A percentile compares a stretch with the other conserved stretches of the same genome.
phyloP scores from a whole-genome alignment of 2,113 vertebrate species.

The Gopherus evgoodei region DNA sequence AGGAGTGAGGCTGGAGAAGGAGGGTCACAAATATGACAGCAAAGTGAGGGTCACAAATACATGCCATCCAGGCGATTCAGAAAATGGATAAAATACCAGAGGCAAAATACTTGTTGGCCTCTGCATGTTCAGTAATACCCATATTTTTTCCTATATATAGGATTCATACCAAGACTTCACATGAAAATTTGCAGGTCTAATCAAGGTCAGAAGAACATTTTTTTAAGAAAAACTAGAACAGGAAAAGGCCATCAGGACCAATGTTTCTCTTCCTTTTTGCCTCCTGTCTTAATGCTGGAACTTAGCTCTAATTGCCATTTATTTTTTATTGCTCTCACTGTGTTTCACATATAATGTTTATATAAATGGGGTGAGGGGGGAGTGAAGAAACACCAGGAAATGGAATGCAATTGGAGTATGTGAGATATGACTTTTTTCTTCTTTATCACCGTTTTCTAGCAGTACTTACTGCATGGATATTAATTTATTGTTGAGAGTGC shows the following conservation, averaged over 20 bases:
- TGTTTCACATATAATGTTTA: slow-evolving; percentile 76
- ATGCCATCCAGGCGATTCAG: background rate
- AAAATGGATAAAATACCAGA: background rate
- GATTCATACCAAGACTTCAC: slow-evolving; percentile 51
- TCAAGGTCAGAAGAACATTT: slow-evolving; percentile 73
- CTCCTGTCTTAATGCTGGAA: slow-evolving; percentile 70
- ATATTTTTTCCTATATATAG: slow-evolving; percentile 54
- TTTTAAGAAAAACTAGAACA: slow-evolving; percentile 69
- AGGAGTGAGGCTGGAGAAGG: fast-evolving
- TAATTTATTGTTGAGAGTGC: slow-evolving; percentile 62
- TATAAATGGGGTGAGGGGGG: slow-evolving; percentile 53
- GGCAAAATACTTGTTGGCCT: background rate
- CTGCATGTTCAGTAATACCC: slow-evolving; percentile 10
- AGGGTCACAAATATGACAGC: background rate
- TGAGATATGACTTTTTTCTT: slow-evolving; percentile 68
- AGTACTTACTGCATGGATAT: slow-evolving; percentile 66
- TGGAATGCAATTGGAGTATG: slow-evolving; percentile 62
- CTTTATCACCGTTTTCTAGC: slow-evolving; percentile 60
- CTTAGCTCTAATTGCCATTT: slow-evolving; percentile 62
- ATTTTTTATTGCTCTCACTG: slow-evolving; percentile 71
- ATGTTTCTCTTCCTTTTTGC: slow-evolving; percentile 72
- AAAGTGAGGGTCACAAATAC: background rate
- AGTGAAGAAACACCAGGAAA: slow-evolving; percentile 63
- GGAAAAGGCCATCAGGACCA: slow-evolving; percentile 74
- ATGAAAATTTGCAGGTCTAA: slow-evolving; percentile 71